Evolutionary conservation across 2,888 invertebrate species (phyloP).

Genomic region (Drosophila prolongata): DNA sequence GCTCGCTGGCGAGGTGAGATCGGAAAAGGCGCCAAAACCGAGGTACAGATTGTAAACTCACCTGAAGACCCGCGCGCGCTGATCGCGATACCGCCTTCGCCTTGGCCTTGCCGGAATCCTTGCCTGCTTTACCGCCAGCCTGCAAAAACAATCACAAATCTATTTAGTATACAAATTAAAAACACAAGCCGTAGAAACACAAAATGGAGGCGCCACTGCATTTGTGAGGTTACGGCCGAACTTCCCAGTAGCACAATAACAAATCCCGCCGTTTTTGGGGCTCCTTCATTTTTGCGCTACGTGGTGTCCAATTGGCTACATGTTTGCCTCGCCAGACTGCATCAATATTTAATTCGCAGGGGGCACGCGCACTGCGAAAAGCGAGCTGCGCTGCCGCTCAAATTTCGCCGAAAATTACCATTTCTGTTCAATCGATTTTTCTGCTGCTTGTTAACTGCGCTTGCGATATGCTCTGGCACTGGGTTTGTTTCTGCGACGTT

Average conservation of each 20-base stretch:
- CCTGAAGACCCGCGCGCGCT: constrained; percentile 99
- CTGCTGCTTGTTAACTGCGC: constrained; percentile 36
- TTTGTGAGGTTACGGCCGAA: constrained; percentile 66
- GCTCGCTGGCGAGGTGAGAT: constrained; percentile 42
- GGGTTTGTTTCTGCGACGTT: constrained; percentile 40
- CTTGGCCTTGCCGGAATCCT: constrained; percentile 99
- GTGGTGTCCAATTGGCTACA: constrained; percentile 11
- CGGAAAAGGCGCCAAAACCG: constrained; percentile 81
- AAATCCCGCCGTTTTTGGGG: constrained; percentile 28
- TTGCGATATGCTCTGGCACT: constrained; percentile 59
- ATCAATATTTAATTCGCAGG: constrained; percentile 52
- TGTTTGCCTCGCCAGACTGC: constrained; percentile 1
- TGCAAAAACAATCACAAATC: constrained; percentile 75
- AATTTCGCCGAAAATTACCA: constrained; percentile 60
- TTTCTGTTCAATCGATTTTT: constrained; percentile 74
- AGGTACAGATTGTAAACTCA: constrained; percentile 84
- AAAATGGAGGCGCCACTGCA: constrained; percentile 69
- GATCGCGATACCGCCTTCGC: constrained; percentile 99
- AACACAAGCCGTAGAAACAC: constrained; percentile 49
- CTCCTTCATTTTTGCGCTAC: constrained; percentile 36
- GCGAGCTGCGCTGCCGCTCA: constrained; percentile 50
- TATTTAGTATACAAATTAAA: constrained; percentile 29
- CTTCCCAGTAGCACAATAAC: constrained; percentile 57
- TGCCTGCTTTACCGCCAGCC: constrained; percentile 99
- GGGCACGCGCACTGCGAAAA: constrained; percentile 67